phyloP scores from a whole-genome alignment of 2,113 vertebrate genomes.

The Percopsis transmontana region DNA sequence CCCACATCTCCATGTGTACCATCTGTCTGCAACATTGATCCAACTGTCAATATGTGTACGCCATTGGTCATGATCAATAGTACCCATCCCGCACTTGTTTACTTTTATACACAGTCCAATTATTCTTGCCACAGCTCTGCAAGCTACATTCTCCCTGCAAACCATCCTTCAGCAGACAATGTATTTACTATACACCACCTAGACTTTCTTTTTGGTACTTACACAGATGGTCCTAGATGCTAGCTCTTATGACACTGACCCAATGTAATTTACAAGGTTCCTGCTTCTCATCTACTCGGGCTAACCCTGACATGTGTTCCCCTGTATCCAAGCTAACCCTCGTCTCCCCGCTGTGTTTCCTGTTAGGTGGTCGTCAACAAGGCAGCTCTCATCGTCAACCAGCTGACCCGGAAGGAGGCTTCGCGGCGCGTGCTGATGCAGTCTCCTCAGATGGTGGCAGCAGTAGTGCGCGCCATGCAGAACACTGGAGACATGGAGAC shows the following conservation, averaged over 20 bases:
- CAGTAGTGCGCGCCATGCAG: slow-evolving; percentile 96
- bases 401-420: slow-evolving; percentile 92
- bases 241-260: too few species aligned
- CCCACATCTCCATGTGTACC: not conserved
- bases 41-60: not conserved
- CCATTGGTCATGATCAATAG: not conserved
- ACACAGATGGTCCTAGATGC: too few species aligned
- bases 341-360: not conserved
- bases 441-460: slow-evolving; percentile 92
- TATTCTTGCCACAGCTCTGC: not conserved
- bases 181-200: not conserved
- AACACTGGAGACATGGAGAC: slow-evolving; percentile 96
- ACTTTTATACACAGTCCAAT: not conserved
- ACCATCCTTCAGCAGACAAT: not conserved
- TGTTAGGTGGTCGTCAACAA: slow-evolving; percentile 90
- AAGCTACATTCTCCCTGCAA: not conserved
- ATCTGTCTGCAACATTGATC: not conserved
- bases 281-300: too few species aligned
- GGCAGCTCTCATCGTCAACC: slow-evolving; percentile 96
- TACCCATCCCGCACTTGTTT: not conserved
- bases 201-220: not conserved
- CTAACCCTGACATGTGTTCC: not conserved
- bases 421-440: slow-evolving; percentile 90
- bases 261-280: too few species aligned
- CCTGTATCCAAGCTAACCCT: not conserved